Percentiles rank a stretch among this genome's conserved stretches.
phyloP scores from a whole-genome alignment of 2,113 vertebrate genomes.

The Podilymbus podiceps region DNA sequence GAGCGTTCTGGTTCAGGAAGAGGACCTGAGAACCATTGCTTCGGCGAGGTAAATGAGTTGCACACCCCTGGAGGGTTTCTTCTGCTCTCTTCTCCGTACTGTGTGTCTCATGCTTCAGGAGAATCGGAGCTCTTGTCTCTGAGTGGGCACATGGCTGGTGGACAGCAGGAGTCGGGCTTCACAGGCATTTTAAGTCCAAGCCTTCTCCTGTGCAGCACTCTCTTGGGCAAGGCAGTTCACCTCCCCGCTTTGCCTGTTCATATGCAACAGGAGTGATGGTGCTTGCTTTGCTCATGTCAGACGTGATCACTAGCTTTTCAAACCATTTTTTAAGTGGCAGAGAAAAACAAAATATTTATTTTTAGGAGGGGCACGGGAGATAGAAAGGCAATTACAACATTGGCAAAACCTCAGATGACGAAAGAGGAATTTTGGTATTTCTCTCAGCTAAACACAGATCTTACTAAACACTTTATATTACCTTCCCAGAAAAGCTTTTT shows the following conservation, averaged over 20 bases:
- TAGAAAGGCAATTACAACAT: constrained; percentile 29
- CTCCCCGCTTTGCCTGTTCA: not conserved
- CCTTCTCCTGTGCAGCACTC: not conserved
- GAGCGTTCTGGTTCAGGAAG: not conserved
- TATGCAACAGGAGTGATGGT: not conserved
- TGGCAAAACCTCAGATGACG: constrained; percentile 34
- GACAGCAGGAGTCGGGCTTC: not conserved
- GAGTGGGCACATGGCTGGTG: not conserved
- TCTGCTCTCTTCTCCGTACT: not conserved
- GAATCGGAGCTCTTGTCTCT: not conserved
- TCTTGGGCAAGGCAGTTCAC: not conserved
- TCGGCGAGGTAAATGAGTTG: not conserved
- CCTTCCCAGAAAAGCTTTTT: not conserved
- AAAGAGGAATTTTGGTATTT: constrained; percentile 30
- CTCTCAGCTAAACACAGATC: not conserved
- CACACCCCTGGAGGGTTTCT: not conserved
- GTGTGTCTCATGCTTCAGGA: accelerated
- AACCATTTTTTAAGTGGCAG: not conserved
- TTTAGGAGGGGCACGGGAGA: not conserved
- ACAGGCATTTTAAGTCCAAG: not conserved
- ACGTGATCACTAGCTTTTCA: not conserved
- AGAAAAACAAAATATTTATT: not conserved
- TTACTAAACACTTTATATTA: not conserved
- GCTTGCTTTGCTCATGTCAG: not conserved
- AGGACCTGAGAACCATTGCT: not conserved